Evolutionary conservation across 2,888 invertebrate genomes (phyloP).

Genomic region (Caenorhabditis becei): DNA sequence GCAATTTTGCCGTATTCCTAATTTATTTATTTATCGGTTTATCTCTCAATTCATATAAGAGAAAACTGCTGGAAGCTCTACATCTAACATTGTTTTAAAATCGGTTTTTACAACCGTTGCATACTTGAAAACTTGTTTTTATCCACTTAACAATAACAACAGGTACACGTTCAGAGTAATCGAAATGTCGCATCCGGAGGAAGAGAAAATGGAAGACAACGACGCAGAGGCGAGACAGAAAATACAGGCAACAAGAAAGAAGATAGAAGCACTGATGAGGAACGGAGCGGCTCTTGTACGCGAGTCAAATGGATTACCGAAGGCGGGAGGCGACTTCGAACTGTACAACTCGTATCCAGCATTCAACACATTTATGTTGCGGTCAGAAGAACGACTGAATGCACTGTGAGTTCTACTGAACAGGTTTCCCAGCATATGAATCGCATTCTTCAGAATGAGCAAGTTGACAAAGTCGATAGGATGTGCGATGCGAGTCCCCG

Average conservation of each 20-base stretch:
- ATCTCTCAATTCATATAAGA: no score
- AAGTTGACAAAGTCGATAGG: slow-evolving; percentile 65
- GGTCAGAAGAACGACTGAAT: slow-evolving; percentile 64
- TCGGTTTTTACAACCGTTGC: not conserved
- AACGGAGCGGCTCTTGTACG: slow-evolving; percentile 55
- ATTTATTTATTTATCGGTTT: slow-evolving; percentile 4
- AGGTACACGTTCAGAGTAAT: not conserved
- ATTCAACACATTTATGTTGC: slow-evolving; percentile 73
- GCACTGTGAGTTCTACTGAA: slow-evolving; percentile 60
- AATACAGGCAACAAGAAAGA: slow-evolving; percentile 14
- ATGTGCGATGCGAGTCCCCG: slow-evolving; percentile 64
- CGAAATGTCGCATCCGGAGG: slow-evolving; percentile 32
- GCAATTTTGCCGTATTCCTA: not conserved
- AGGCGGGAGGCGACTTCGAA: slow-evolving; percentile 74
- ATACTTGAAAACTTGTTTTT: not conserved
- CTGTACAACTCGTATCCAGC: slow-evolving; percentile 73
- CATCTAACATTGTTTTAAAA: not conserved
- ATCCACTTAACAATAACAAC: no score
- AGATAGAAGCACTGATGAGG: slow-evolving; percentile 52
- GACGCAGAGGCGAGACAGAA: slow-evolving; percentile 9
- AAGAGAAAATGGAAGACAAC: slow-evolving; percentile 1
- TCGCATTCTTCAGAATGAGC: slow-evolving; percentile 55
- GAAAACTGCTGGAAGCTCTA: no score
- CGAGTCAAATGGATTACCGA: slow-evolving; percentile 67
- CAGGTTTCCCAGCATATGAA: not conserved